Percentiles rank a stretch among this genome's conserved stretches.
phyloP scores from a whole-genome alignment of 2,113 vertebrate genomes.

The Pimephales promelas region DNA sequence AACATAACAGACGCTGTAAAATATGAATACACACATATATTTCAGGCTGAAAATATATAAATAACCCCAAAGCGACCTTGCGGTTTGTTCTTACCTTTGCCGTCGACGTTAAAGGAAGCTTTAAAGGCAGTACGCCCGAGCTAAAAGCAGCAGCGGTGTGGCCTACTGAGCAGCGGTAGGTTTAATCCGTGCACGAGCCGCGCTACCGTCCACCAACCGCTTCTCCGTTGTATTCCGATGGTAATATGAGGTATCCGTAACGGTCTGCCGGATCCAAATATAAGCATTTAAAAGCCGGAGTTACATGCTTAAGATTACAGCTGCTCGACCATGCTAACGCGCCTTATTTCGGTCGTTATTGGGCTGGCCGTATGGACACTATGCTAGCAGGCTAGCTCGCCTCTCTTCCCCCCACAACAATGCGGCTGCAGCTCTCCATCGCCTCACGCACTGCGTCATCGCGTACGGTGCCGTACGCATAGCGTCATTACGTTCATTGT shows the following conservation, averaged over 20 bases:
- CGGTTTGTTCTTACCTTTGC: conserved; percentile 59
- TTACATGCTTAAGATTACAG: conserved; percentile 31
- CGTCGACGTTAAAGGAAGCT: conserved; percentile 54
- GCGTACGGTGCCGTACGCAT: conserved; percentile 26
- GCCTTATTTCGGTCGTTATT: conserved; percentile 29
- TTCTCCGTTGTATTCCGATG: conserved; percentile 54
- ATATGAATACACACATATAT: not conserved
- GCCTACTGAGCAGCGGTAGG: conserved; percentile 69
- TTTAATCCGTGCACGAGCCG: conserved; percentile 60
- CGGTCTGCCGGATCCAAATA: conserved; percentile 48
- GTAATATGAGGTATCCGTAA: conserved; percentile 62
- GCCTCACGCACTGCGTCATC: conserved; percentile 55
- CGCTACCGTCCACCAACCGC: conserved; percentile 63
- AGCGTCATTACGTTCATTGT: conserved; percentile 62
- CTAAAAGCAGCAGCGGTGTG: conserved; percentile 68
- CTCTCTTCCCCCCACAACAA: conserved; percentile 79
- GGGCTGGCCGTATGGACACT: conserved; percentile 56
- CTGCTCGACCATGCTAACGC: conserved; percentile 38
- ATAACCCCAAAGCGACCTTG: not conserved
- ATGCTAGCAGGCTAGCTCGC: conserved; percentile 64
- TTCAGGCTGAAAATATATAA: not conserved
- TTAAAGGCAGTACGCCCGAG: conserved; percentile 56
- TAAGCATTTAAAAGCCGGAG: conserved; percentile 21
- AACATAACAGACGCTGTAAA: conserved; percentile 60
- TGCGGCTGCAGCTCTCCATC: conserved; percentile 69